Evolutionary conservation across 2,888 invertebrate genomes (phyloP), one percentile per base, ranked within the genome.

Genomic region (Sinohyriopsis cumingii): DNA sequence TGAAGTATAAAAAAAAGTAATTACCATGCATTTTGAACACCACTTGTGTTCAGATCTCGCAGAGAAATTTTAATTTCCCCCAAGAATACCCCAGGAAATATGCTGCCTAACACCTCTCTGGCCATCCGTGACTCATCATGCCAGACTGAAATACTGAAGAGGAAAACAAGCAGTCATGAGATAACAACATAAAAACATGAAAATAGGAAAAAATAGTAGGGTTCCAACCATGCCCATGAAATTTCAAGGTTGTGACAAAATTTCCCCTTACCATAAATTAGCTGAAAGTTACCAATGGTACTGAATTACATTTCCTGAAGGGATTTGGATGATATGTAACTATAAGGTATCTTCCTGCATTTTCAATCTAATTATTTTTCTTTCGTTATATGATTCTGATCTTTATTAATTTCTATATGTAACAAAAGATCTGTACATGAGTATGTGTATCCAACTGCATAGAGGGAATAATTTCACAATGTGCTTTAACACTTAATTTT

Each of bases 61-160:
- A 96, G 91, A 73, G 94, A 94, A 80, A 96, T 92, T 81, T 94
- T 93, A 73, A 97, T 94, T 91, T 97, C 96, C 25, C 97, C 97
- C 56, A 97, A 93, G 90, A 96, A 97, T 18, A 78, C 78, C 5
- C 86, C 86, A 12, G 81, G 84, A 68, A 86, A 85, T 69, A 83
- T 87, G 68, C 84, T 78, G 18, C 87, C 86, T 1, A 87, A 76
- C 72, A 95, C 94, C 83, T 95, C 94, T 73, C 94, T 93, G 75
- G 95, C 94, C 81, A 93, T 93, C 28, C 94, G 93, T 7, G 85
- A 82, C n/a, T 94, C 93, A 84, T 96, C 95, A 89, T 97, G 97
- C 95, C 95, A 96, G 75, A 96, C 91, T 20, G 95, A 94, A 77
- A 96, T 94, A 80, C 94, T 93, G 84, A n/a, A 76, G 73, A 19